A percentile compares a stretch with the other conserved stretches of the same genome.
phyloP scores from a whole-genome alignment of 2,888 invertebrate genomes.

The Stenolophus ochropezus region DNA sequence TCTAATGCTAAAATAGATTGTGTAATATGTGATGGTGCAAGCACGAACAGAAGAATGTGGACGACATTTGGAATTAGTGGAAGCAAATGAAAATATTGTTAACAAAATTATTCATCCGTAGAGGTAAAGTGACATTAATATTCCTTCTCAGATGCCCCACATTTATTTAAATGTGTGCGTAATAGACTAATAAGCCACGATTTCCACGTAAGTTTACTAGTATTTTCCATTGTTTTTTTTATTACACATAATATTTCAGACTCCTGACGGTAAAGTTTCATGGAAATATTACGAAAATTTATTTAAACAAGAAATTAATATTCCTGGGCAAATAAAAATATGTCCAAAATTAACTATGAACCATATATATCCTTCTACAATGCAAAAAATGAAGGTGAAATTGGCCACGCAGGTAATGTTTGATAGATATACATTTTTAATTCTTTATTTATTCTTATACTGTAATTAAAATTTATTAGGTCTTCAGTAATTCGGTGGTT shows the following conservation, averaged over 20 bases:
- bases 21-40: not conserved
- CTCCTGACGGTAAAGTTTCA: constrained; percentile 37
- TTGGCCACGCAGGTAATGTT: not conserved
- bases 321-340: constrained; percentile 55
- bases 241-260: constrained; percentile 45
- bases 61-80: not conserved
- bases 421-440: not conserved
- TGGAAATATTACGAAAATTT: constrained; percentile 58
- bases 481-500: not conserved
- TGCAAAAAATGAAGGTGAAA: constrained; percentile 3
- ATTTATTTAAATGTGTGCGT: constrained; percentile 63
- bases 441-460: too few relatives aligned
- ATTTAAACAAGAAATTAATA: constrained; percentile 48
- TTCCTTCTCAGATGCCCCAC: constrained; percentile 64
- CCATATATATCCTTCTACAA: not conserved
- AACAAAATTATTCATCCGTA: not conserved
- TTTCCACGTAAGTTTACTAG: constrained; percentile 59
- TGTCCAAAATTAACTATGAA: constrained; percentile 52
- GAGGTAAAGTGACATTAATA: too few relatives aligned
- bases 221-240: constrained; percentile 25
- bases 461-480: not conserved
- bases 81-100: not conserved
- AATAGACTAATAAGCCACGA: constrained; percentile 61
- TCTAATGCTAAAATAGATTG: not conserved
- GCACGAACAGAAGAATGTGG: constrained; percentile 1